Base-by-base conservation (phyloP, 2,797 vertebrate species). In the Muscicapa striata region DNA sequence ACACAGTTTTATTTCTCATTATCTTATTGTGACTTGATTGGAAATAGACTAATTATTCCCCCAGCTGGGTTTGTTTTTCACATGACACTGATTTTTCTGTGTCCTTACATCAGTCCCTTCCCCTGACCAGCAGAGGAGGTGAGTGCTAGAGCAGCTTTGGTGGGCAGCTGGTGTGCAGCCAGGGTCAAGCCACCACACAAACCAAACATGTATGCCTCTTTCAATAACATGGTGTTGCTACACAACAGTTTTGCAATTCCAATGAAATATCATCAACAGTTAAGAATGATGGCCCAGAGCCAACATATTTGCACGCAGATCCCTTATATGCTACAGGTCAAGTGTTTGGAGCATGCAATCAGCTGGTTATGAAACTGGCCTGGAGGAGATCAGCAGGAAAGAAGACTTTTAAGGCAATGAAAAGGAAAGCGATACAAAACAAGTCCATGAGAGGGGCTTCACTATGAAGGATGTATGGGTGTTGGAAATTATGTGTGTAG, bases 211-310 rank as follows among this genome's bases (percentile, higher is more conserved):
- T 72, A 46, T 72, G 83, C 62, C 38, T 91, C 76, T 68, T 89
- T 75, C 87, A 90, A 63, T 46, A 92, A 64, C 38, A 72, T 4
- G 36, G n/a, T 91, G 58, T 91, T 94, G 82, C 96, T 72, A 87
- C 89, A 93, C 58, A 86, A 57, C 12, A 58, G 62, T 94, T 96
- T 94, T 88, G 89, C 76, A 94, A 90, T 81, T 88, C 51, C 62
- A 84, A 15, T 72, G 54, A 90, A 86, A 75, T 58, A 89, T 15
- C 72, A 77, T 38, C 40, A 83, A 36, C 84, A 75, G 64, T 79
- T 75, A 77, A 61, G 68, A 84, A 75, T 1, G 4, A 73, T 57
- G 69, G 91, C 87, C 62, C 46, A 69, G 48, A 72, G 62, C 73
- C 85, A 93, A 72, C 5, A 38, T 6, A 51, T 86, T 91, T 81